Percentiles rank a stretch among this genome's conserved stretches.
Conservation (phyloP, 2,113 vertebrate species). For the Scortum barcoo region DNA sequence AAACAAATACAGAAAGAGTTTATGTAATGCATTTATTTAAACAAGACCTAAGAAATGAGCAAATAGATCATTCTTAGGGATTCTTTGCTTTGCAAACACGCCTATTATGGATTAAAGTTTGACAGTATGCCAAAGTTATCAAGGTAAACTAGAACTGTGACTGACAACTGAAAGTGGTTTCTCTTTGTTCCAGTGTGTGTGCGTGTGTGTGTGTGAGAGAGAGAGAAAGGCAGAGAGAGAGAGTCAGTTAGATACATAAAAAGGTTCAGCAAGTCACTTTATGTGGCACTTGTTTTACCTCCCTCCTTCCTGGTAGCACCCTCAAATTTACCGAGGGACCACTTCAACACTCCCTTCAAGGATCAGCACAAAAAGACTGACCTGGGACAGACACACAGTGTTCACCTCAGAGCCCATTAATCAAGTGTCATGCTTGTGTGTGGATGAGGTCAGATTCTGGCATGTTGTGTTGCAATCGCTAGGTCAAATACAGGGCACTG, state of each 20-base stretch:
- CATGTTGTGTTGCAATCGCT: slow-evolving; percentile 71
- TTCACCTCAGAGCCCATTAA: slow-evolving; percentile 81
- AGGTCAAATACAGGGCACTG: slow-evolving; percentile 75
- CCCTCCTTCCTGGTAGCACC: slow-evolving; percentile 70
- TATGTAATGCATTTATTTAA: slow-evolving; percentile 99
- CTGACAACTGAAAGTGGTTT: slow-evolving; percentile 85
- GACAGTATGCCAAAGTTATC: slow-evolving; percentile 86
- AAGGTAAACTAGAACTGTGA: slow-evolving; percentile 85
- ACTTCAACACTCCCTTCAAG: slow-evolving; percentile 80
- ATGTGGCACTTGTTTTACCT: slow-evolving; percentile 62
- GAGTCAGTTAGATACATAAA: slow-evolving; percentile 46
- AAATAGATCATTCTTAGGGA: slow-evolving; percentile 98
- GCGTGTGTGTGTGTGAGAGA: slow-evolving; percentile 20
- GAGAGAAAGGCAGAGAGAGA: slow-evolving; percentile 3
- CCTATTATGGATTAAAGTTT: slow-evolving; percentile 87
- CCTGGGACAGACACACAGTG: slow-evolving; percentile 74
- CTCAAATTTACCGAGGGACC: slow-evolving; percentile 81
- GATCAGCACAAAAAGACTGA: slow-evolving; percentile 83
- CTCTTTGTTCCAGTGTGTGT: slow-evolving; percentile 75
- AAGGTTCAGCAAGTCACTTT: slow-evolving; percentile 56
- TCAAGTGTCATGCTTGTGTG: slow-evolving; percentile 72
- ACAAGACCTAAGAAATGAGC: slow-evolving; percentile 97
- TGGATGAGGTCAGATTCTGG: slow-evolving; percentile 74
- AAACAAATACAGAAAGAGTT: slow-evolving; percentile 96
- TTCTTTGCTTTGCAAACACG: slow-evolving; percentile 96